Base-by-base conservation (phyloP, 2,888 invertebrate species). In the Antitype chi region DNA sequence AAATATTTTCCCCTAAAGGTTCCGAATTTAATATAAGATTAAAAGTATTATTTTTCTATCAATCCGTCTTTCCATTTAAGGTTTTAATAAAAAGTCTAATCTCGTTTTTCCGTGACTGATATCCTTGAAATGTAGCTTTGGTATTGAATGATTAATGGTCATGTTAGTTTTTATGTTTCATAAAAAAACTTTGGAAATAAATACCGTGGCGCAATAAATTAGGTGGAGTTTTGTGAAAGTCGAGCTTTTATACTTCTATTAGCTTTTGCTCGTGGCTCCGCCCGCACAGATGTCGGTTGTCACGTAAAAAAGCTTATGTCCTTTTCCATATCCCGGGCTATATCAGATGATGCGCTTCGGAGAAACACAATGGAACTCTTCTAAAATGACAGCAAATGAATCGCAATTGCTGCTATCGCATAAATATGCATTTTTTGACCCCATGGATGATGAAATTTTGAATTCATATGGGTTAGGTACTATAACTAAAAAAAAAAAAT, bases 21-120 rank as follows among this genome's bases (percentile, higher is more conserved):
- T 79, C 69, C 4, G 67, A 81, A 74, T 77, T 80, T 85, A 82
- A 87, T 87, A 75, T 64, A 73, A 79, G 78, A 78, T 85, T 86
- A 76, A 72, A 75, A 64, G 67, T 83, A 80, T 85, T 76, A 81
- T 81, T 84, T 81, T 85, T 76, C 68, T 78, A 85, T 85, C 80
- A 82, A 85, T 84, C 73, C 53, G 69, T 15, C 59, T 72, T 87
- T 74, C 43, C 63, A 15, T 62, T 68, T 64, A 76, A 80, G 63
- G 73, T 74, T 78, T 79, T 78, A 80, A 80, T 82, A 84, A 81
- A 80, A 78, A 52, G 38, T 80, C 53, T 76, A 55, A 86, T 82
- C 68, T 80, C 15, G 53, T 78, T 82, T 60, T 66, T 38, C 70
- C 70, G 74, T 80, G 84, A 74, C 70, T 64, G 67, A 76, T 75